These are phyloP conservation scores for Sarcophaga caerulescens DNA, from an alignment of 2,888 invertebrate species.

Conservation along the genomic window DNA sequence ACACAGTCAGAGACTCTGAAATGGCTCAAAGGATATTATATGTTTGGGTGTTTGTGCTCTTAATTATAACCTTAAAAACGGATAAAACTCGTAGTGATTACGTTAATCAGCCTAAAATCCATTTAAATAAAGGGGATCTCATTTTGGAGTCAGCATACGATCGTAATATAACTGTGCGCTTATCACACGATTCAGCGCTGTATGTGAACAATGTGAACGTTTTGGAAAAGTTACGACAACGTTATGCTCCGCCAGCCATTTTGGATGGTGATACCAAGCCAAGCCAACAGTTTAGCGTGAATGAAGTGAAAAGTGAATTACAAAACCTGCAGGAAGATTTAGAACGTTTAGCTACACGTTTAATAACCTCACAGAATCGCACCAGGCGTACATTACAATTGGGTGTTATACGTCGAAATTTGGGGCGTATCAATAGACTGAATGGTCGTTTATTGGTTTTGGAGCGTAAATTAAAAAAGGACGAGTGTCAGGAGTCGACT, in stretches of 20 bases:
- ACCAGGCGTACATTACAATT: constrained; percentile 60
- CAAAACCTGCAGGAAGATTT: constrained; percentile 70
- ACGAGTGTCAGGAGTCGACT: constrained; percentile 71
- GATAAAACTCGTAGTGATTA: constrained; percentile 30
- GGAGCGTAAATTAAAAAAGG: constrained; percentile 62
- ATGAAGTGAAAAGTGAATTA: constrained; percentile 70
- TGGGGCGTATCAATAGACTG: constrained; percentile 70
- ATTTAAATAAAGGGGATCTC: constrained; percentile 88
- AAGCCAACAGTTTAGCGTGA: constrained; percentile 54
- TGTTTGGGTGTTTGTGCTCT: neutral
- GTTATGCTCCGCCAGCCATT: constrained; percentile 44
- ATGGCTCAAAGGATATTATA: constrained; percentile 12
- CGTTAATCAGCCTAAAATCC: constrained; percentile 71
- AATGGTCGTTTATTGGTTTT: constrained; percentile 63
- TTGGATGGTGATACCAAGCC: constrained; percentile 32
- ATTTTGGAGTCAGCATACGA: constrained; percentile 88
- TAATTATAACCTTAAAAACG: constrained; percentile 11
- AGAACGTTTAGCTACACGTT: constrained; percentile 64
- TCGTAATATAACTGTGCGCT: constrained; percentile 89
- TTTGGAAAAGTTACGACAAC: constrained; percentile 75
- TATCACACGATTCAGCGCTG: constrained; percentile 86
- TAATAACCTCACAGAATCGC: constrained; percentile 69
- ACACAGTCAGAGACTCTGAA: neutral
- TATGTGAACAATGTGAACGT: constrained; percentile 87
- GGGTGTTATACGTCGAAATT: constrained; percentile 67